Evolutionary conservation across 2,888 invertebrate genomes (phyloP), one percentile per base, ranked within the genome.

Genomic region (Pedicia rivosa): DNA sequence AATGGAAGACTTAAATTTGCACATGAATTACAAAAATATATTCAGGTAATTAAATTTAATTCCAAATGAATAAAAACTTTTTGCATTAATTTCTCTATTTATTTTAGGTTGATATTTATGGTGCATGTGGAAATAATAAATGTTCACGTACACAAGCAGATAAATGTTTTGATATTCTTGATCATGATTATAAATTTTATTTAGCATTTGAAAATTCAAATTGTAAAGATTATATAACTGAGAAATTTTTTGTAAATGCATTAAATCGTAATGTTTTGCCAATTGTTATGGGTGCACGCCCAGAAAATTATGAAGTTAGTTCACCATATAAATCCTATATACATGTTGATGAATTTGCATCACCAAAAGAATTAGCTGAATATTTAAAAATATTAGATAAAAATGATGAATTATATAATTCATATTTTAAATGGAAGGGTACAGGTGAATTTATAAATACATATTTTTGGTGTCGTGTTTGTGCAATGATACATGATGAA

Each of bases 171-270:
- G 81, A 87, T 40, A 79, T 90, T 70, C 70, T 94, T 38, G 82
- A 88, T 55, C 78, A 70, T 42, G 87, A 92, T 46, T 95, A 95
- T 66, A 94, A 94, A 60, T 95, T 94, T 64, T 95, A 95, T 57
- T 70, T 95, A 47, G 87, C 94, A 1, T 95, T 95, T 55, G 95
- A 95, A 59, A 95, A 95, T 60, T 92, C 92, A 20, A 94, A 94
- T 54, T 95, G 95, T 60, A 72, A 77, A 45, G 92, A 94, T 61
- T 95, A 95, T 55, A 83, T 94, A 47, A 92, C 94, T 0, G 95
- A 95, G 58, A 95, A 95, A 58, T 90, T 94, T 63, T 95, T 88
- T 62, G 87, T 92, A 37, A 94, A 94, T 55, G 92, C 91, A 39
- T 65, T 94, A 40, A 79, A 78, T 39, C 76, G 81, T 49, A 81